Evolutionary conservation across 2,797 vertebrate genomes (phyloP), one percentile per base, ranked within the genome.

Genomic region (Melanogrammus aeglefinus): DNA sequence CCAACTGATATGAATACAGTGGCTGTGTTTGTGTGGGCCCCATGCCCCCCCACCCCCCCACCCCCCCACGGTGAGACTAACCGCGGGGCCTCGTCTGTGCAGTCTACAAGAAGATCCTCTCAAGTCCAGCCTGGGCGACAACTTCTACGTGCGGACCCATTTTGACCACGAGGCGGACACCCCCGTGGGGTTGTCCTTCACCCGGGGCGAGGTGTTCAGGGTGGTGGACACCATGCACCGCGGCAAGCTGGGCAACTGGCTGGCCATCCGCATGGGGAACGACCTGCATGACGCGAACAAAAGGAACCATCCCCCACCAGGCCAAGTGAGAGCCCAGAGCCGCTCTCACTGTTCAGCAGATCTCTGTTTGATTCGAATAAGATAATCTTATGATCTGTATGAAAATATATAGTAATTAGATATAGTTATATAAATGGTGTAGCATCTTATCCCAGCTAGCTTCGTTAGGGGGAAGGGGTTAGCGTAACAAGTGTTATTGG

Each of bases 131-230:
- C 85, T 97, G 80, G 96, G 96, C 0, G 98, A 99, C 86, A 99
- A 97, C 0, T 99, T 99, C 91, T 97, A 97, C 87, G 92, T 99
- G 86, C 96, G 98, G 31, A 96, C 96, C 0, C 98, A 99, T 91
- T 99, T 97, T 71, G 97, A 99, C 86, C 95, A 97, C 0, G 96
- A 98, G 83, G 90, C 95, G 0, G 96, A 96, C 0, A 83, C 88
- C 0, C 94, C 90, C 0, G 91, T 91, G 0, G 95, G 95, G 39
- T 92, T 99, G 88, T 94, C 92, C 91, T 99, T 99, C 71, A 94
- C 93, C 39, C 94, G 98, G 0, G 98, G 98, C 0, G 97, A 99
- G 0, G 92, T 99, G 85, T 98, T 99, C 94, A 95, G 97, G 0
- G 96, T 99, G 81, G 81, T 98, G 87, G 97, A 99, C 91, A 99